Conservation (phyloP, 2,888 invertebrate species). For the Hipparchia sbordonii region DNA sequence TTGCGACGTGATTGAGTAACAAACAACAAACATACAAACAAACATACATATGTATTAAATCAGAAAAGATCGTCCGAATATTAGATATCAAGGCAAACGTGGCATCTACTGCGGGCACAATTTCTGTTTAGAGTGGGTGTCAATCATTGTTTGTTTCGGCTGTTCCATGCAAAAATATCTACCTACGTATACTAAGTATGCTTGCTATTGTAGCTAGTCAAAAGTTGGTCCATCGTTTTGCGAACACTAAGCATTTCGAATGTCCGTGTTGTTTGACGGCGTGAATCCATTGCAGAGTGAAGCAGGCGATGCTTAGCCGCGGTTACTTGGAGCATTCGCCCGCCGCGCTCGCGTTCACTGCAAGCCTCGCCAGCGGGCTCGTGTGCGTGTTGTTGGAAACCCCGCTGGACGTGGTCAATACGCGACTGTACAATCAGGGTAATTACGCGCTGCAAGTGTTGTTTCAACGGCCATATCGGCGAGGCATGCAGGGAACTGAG, state of each 20-base stretch:
- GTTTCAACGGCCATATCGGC: background rate
- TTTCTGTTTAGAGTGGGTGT: too few species aligned
- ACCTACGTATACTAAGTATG: background rate
- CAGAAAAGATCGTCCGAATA: too few species aligned
- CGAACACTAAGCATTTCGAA: background rate
- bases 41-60: too few species aligned
- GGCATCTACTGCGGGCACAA: too few species aligned
- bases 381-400: conserved; percentile 90
- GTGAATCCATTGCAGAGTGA: conserved; percentile 60
- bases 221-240: background rate
- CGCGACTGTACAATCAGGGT: conserved; percentile 94
- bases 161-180: too few species aligned
- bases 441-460: conserved; percentile 44
- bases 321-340: conserved; percentile 79
- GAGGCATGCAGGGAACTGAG: conserved; percentile 8
- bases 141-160: too few species aligned
- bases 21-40: too few species aligned
- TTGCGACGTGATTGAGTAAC: too few species aligned
- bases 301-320: conserved; percentile 55
- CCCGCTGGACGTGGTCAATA: conserved; percentile 93
- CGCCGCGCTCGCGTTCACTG: conserved; percentile 85
- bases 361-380: conserved; percentile 90
- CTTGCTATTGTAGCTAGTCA: background rate
- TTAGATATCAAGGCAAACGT: too few species aligned
- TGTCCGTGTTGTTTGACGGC: conserved; percentile 22